These are phyloP conservation scores for Oedothorax gibbosus DNA, from an alignment of 1,140 invertebrate species.

Conservation along the genomic window DNA sequence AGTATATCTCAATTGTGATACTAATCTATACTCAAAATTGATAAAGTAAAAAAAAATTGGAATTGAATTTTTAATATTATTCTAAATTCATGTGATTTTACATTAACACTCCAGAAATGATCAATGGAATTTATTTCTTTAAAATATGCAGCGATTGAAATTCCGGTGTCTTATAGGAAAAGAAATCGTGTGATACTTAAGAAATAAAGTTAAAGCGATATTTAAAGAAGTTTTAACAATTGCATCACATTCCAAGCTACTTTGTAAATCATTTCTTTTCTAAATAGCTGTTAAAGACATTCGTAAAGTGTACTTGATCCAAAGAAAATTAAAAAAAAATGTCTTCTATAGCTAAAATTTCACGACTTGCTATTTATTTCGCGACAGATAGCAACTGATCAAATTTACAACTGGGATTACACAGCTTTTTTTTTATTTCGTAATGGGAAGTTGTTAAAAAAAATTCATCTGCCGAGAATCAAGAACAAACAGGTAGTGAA, in stretches of 20 bases:
- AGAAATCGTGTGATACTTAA: background rate
- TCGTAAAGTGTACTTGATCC: no score
- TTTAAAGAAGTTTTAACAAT: background rate
- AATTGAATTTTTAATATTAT: background rate
- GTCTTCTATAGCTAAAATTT: constrained; percentile 12
- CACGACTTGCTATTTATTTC: constrained; percentile 27
- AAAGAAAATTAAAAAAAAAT: background rate
- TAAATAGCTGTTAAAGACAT: background rate
- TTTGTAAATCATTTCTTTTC: background rate
- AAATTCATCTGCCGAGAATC: constrained; percentile 3
- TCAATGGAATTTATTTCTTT: background rate
- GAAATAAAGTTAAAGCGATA: background rate
- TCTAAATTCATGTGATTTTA: background rate
- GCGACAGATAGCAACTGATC: constrained; percentile 22
- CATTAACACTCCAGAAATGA: background rate
- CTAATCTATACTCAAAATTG: no score
- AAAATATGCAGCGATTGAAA: background rate
- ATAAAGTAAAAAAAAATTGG: background rate
- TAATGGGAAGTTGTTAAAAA: constrained; percentile 7
- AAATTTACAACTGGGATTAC: constrained; percentile 45
- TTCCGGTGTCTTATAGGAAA: background rate
- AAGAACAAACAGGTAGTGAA: constrained; percentile 42
- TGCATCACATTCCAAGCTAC: background rate
- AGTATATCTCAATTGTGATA: no score
- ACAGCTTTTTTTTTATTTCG: constrained; percentile 17